Evolutionary conservation across 2,113 vertebrate species (phyloP).

Genomic region (Caloenas nicobarica): DNA sequence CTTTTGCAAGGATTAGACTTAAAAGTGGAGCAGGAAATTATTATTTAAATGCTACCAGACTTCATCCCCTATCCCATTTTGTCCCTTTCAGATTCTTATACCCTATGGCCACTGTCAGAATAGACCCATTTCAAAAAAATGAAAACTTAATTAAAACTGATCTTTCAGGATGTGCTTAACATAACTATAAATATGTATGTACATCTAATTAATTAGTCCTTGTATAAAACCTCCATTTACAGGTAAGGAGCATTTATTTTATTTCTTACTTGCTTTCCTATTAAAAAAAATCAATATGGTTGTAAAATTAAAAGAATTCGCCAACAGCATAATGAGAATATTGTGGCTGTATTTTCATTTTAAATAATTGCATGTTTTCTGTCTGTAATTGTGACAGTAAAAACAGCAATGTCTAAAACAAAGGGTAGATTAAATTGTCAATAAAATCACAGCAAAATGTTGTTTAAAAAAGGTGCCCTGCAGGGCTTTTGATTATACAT

Average conservation of each 20-base stretch:
- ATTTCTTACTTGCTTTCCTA: background rate
- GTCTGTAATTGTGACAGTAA: slow-evolving; percentile 28
- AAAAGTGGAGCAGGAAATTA: background rate
- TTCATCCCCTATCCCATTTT: background rate
- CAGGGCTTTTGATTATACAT: background rate
- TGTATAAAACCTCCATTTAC: background rate
- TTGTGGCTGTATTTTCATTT: slow-evolving; percentile 33
- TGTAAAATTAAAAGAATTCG: slow-evolving; percentile 15
- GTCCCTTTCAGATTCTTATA: background rate
- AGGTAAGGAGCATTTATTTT: background rate
- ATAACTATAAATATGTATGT: background rate
- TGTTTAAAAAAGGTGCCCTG: slow-evolving; percentile 32
- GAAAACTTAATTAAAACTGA: background rate
- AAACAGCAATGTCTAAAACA: slow-evolving; percentile 6
- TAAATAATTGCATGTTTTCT: slow-evolving; percentile 50
- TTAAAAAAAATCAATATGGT: background rate
- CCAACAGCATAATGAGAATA: slow-evolving; percentile 34
- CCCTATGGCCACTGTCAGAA: background rate
- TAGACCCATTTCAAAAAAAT: background rate
- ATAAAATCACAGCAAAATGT: background rate
- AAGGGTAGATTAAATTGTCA: slow-evolving; percentile 35
- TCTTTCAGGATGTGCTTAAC: background rate
- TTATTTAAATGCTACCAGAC: background rate
- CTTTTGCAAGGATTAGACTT: background rate
- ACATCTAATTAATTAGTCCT: background rate